Evolutionary conservation across 1,140 invertebrate genomes (phyloP).

Genomic region (Neotoxoptera formosana): DNA sequence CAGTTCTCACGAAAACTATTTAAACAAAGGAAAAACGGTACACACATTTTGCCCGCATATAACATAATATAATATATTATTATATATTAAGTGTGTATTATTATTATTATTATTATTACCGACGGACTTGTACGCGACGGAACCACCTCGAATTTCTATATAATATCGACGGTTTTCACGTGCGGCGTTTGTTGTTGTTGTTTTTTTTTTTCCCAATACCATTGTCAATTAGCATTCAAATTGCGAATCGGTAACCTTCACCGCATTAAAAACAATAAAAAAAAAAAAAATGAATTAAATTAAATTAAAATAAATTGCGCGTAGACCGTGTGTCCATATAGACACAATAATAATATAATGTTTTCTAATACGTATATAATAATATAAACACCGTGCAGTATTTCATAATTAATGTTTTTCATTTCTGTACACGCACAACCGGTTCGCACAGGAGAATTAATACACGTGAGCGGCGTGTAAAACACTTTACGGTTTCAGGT

Average conservation of each 20-base stretch:
- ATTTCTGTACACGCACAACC: not conserved
- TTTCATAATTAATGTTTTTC: not conserved
- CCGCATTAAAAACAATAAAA: not conserved
- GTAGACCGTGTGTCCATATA: not conserved
- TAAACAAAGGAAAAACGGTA: not conserved
- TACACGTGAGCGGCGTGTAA: not conserved
- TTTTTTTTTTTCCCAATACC: not conserved
- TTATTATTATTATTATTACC: not conserved
- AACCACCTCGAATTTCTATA: not conserved
- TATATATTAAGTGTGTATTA: not conserved
- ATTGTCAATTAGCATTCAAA: conserved; percentile 10
- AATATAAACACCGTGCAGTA: not conserved
- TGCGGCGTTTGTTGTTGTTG: not conserved
- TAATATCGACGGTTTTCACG: not conserved
- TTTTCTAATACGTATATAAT: not conserved
- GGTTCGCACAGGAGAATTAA: not conserved
- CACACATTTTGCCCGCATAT: not conserved
- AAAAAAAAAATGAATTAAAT: not conserved
- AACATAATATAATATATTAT: too few species aligned
- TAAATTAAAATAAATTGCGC: not conserved
- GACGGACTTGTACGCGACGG: not conserved
- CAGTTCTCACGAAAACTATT: conserved; percentile 1
- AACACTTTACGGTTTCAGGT: not conserved
- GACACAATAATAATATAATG: not conserved
- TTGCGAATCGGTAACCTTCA: conserved; percentile 3